Percentiles rank a stretch among this genome's conserved stretches.
Evolutionary conservation across 2,797 vertebrate species (phyloP).

Genomic region (Sebastes diaconus): DNA sequence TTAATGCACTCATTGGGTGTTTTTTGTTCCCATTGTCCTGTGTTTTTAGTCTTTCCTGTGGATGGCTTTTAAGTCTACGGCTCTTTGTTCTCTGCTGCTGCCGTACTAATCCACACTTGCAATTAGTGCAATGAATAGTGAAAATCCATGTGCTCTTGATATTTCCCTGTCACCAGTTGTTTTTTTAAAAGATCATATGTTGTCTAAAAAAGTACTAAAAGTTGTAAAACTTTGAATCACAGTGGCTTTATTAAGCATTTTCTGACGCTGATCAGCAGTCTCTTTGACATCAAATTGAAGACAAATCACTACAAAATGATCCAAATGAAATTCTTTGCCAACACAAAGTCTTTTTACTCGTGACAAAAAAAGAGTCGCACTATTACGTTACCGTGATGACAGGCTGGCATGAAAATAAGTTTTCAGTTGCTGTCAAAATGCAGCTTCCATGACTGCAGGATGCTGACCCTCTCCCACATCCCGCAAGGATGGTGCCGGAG

Average conservation of each 20-base stretch:
- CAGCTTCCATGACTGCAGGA: neutral
- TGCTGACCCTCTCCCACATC: slow-evolving; percentile 48
- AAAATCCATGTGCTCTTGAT: slow-evolving; percentile 24
- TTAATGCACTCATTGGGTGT: neutral
- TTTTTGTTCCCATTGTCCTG: slow-evolving; percentile 2
- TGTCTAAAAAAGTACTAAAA: neutral
- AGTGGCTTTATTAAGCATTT: neutral
- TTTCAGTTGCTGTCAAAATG: slow-evolving; percentile 30
- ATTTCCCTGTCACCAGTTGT: slow-evolving; percentile 13
- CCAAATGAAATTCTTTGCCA: neutral
- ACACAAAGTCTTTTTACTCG: neutral
- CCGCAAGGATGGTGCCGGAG: slow-evolving; percentile 32
- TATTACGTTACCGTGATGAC: neutral
- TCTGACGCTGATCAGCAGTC: neutral
- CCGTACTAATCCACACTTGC: slow-evolving; percentile 31
- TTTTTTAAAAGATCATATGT: slow-evolving; percentile 20
- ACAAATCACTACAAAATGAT: neutral
- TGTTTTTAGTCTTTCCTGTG: slow-evolving; percentile 14
- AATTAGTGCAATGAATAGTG: slow-evolving; percentile 43
- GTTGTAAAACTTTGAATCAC: slow-evolving; percentile 5
- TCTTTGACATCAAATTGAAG: neutral
- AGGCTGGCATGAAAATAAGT: neutral
- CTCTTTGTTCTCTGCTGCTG: slow-evolving; percentile 40
- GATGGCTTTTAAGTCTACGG: slow-evolving; percentile 38
- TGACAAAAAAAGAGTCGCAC: neutral